These are phyloP conservation scores for Caiman crocodilus DNA, from an alignment of 2,797 vertebrate species.

Conservation along the genomic window DNA sequence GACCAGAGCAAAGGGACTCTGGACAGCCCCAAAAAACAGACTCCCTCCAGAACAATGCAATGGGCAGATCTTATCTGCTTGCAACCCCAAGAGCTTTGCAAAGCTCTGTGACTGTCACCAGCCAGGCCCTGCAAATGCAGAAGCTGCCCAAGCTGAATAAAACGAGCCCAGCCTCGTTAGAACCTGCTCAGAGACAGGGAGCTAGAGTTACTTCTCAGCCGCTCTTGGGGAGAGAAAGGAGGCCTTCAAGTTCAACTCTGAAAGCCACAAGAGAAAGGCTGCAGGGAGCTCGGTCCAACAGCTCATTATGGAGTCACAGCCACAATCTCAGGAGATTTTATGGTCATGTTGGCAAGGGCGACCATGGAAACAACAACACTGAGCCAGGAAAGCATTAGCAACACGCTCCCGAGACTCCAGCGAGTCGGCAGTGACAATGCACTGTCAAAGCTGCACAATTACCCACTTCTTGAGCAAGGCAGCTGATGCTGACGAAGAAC, in stretches of 20 bases:
- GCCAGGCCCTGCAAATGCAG: fast-evolving
- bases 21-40: not conserved
- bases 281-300: not conserved
- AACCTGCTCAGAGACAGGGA: not conserved
- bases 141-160: not conserved
- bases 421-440: fast-evolving
- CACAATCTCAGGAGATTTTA: not conserved
- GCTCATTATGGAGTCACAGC: not conserved
- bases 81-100: not conserved
- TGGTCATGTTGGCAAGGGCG: not conserved
- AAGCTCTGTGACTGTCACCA: not conserved
- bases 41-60: not conserved
- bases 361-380: not conserved
- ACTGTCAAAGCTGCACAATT: not conserved
- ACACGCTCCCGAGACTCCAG: fast-evolving
- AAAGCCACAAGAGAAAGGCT: too few species aligned
- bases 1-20: not conserved
- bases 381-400: not conserved
- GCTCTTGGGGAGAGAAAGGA: too few species aligned
- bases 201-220: too few species aligned
- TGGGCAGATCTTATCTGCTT: not conserved
- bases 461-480: too few species aligned
- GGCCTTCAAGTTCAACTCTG: too few species aligned
- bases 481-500: too few species aligned
- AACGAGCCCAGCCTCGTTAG: not conserved